Percentiles rank a stretch among this genome's conserved stretches.
phyloP scores from a whole-genome alignment of 2,113 vertebrate genomes.

The Oceanodroma tethys region DNA sequence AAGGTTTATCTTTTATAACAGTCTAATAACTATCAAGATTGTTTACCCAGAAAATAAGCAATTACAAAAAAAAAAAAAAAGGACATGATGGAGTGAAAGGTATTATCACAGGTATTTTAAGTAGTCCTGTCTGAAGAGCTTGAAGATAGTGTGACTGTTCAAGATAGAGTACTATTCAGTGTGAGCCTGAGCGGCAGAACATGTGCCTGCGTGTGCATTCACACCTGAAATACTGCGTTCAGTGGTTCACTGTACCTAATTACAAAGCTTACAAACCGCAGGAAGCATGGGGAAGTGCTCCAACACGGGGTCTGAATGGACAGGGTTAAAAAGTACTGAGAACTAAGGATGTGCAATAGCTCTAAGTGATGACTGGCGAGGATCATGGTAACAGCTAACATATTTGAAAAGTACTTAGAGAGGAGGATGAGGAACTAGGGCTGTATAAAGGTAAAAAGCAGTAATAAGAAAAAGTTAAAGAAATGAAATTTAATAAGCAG shows the following conservation, averaged over 20 bases:
- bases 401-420: not conserved
- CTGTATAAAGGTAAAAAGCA: not conserved
- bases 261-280: not conserved
- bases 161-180: not conserved
- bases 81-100: not conserved
- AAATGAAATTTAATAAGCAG: not conserved
- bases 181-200: not conserved
- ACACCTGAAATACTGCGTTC: not conserved
- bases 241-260: not conserved
- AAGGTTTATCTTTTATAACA: not conserved
- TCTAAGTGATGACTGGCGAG: not conserved
- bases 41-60: not conserved
- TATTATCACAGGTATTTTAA: not conserved
- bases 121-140: not conserved
- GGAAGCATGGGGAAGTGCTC: not conserved
- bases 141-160: not conserved
- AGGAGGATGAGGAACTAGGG: not conserved
- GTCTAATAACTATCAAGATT: not conserved
- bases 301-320: not conserved
- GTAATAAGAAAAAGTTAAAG: not conserved
- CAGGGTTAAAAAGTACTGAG: not conserved
- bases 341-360: not conserved
- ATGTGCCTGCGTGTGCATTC: not conserved
- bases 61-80: not conserved
- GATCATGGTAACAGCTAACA: not conserved